Evolutionary conservation across 2,797 vertebrate species (phyloP), one percentile per base, ranked within the genome.

Genomic region (Phoebastria nigripes): DNA sequence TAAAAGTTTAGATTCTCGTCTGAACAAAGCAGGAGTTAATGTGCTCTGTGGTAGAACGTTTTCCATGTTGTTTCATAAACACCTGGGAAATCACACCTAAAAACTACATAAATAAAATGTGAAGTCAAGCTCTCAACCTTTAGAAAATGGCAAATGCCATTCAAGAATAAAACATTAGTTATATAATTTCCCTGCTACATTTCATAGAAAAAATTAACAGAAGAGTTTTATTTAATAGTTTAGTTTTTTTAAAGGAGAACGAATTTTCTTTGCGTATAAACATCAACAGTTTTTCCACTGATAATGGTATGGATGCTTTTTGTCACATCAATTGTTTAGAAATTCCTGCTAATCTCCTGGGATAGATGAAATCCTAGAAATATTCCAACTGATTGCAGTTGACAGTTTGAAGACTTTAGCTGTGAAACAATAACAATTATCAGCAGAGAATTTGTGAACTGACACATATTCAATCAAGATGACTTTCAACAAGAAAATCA

Each of bases 181-280:
- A 37, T 59, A 58, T 14, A n/a, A 80, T 59, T 69, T 77, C 18
- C 12, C 31, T 37, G 44, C 8, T 54, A 58, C 3, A 54, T 80
- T 79, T 67, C 24, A 37, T 3, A 42, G 20, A 67, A 74, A 52
- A 59, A 5, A 89, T 67, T 49, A 59, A 41, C 22, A 54, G 12
- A 22, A 35, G 33, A 39, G 3, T 46, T 82, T 51, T 46, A 67
- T 49, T 58, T 76, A 76, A n/a, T 22, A 71, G 15, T 49, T 80
- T 63, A 33, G 1, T 0, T 0, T 41, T 90, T 76, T 67, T 15
- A 19, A 71, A 44, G 6, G 12, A n/a, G 51, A 93, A 0, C 1
- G 3, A 4, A 35, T 41, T 76, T 71, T 59, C 39, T 49, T 79
- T 62, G 54, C 2, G 2, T 37, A 61, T 18, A 78, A 87, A 52